These are phyloP conservation scores for Trematomus loennbergii DNA, from an alignment of 2,113 vertebrate species.

Conservation along the genomic window DNA sequence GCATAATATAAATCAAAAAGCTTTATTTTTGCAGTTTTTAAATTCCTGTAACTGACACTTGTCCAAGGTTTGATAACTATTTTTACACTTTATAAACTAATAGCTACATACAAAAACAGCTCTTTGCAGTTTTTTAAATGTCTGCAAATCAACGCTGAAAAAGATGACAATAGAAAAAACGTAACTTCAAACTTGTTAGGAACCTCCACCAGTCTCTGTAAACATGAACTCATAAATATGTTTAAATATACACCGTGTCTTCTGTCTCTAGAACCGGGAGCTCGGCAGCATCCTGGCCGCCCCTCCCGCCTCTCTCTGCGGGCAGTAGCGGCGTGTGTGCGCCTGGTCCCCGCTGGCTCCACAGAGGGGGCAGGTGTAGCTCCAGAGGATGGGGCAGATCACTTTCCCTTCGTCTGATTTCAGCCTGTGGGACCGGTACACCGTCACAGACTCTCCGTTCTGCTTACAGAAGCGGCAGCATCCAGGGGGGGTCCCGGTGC, in stretches of 20 bases:
- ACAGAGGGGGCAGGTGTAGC: conserved; percentile 87
- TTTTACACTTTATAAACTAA: too few species aligned
- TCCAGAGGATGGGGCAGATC: conserved; percentile 86
- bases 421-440: conserved; percentile 86
- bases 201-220: conserved; percentile 8
- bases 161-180: neutral
- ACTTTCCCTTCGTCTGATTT: conserved; percentile 81
- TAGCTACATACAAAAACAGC: too few species aligned
- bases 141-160: too few species aligned
- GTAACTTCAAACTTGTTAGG: neutral
- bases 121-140: too few species aligned
- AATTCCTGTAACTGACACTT: too few species aligned
- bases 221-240: conserved; percentile 29
- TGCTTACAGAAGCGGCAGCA: conserved; percentile 86
- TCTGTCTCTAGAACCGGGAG: conserved; percentile 32
- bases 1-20: too few species aligned
- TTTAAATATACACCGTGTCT: conserved; percentile 16
- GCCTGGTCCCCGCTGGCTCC: conserved; percentile 84
- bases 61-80: too few species aligned
- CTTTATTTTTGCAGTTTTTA: too few species aligned
- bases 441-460: conserved; percentile 83
- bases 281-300: neutral
- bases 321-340: conserved; percentile 89
- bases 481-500: neutral
- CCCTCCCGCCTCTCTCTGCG: conserved; percentile 7